Evolutionary conservation across 2,888 invertebrate species (phyloP), one percentile per base, ranked within the genome.

Genomic region (Epinotia demarniana): DNA sequence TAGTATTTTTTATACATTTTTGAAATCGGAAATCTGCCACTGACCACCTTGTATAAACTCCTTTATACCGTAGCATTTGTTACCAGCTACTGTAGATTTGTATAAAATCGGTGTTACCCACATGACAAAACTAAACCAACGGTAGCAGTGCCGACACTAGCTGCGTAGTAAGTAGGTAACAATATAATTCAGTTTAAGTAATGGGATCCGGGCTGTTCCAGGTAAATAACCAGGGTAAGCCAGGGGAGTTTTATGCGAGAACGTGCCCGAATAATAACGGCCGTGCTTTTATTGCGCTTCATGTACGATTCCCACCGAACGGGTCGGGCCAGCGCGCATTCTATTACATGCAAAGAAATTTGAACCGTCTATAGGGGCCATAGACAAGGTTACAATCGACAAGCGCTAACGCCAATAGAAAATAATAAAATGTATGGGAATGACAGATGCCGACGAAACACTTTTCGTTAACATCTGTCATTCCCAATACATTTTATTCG

Each of bases 151-250:
- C 53, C n/a, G n/a, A 53, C 53, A 75, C 75, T 75, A 66, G 67
- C 67, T 61, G 71, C 75, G 53, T 72, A 72, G 72, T 72, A 75
- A 75, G 72, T 72, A 71, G 71, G 75, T 60, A 75, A 75, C 75
- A 67, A 67, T 75, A 57, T 75, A 75, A 75, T 67, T 75, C 67
- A 72, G 75, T 75, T 75, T 67, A 71, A 67, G 75, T 72, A 75
- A 75, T 75, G 72, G 72, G 53, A 72, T 72, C 57, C 66, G 68
- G 67, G 72, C n/a, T 16, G 16, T 78, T 72, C 63, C 74, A 82
- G 83, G 85, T 79, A 82, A 84, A 83, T 81, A 81, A 80, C 53
- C n/a, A 6, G 78, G 64, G 71, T 62, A 76, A 73, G 72, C 74
- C 80, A 78, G 80, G 75, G 76, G 72, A 43, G 77, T 77, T 78